These are phyloP conservation scores for Oligia fasciuncula DNA, from an alignment of 2,888 invertebrate species.

Conservation along the genomic window DNA sequence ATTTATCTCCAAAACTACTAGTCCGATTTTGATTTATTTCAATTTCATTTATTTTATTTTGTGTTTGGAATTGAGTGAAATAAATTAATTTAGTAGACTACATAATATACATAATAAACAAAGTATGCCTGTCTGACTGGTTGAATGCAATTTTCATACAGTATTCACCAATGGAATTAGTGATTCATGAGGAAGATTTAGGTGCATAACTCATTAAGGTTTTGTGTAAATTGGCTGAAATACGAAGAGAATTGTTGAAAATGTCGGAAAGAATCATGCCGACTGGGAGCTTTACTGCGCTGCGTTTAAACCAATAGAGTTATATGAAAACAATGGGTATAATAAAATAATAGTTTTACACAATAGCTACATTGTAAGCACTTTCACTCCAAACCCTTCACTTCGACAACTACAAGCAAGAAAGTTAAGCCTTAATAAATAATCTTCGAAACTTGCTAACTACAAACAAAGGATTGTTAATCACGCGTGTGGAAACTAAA, in stretches of 20 bases:
- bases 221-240: background rate
- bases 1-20: too few species aligned
- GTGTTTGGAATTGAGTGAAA: too few species aligned
- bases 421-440: slow-evolving; percentile 2
- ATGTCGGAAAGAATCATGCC: background rate
- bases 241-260: background rate
- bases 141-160: background rate
- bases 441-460: slow-evolving; percentile 10
- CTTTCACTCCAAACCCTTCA: background rate
- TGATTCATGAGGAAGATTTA: background rate
- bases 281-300: background rate
- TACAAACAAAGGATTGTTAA: slow-evolving; percentile 32
- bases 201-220: background rate
- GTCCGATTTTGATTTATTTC: too few species aligned
- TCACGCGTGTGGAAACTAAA: slow-evolving; percentile 23
- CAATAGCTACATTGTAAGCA: background rate
- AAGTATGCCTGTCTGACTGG: too few species aligned
- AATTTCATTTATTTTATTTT: too few species aligned
- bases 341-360: background rate
- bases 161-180: background rate
- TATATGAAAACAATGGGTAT: background rate
- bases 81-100: too few species aligned
- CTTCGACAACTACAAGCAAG: slow-evolving; percentile 16
- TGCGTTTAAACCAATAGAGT: background rate
- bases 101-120: too few species aligned